These are phyloP conservation scores for Dallia pectoralis DNA, from an alignment of 2,797 vertebrate species.

Conservation along the genomic window DNA sequence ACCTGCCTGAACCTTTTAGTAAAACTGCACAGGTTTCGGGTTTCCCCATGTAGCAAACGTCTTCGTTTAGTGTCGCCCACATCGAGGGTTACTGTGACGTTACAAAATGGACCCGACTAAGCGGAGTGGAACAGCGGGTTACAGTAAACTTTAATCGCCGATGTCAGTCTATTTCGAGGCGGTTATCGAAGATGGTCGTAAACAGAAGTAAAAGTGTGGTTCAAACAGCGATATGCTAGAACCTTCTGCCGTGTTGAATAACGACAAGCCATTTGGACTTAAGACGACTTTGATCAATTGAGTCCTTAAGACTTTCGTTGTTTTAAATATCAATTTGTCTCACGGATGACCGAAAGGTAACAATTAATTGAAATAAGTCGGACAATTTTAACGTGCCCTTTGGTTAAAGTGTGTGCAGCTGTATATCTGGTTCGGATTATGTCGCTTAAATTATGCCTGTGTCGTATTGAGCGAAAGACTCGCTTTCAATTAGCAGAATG, in stretches of 20 bases:
- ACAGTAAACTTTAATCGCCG: neutral
- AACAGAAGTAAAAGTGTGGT: neutral
- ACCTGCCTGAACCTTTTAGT: no score
- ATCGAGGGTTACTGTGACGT: no score
- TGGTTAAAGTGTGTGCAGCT: neutral
- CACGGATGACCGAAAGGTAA: neutral
- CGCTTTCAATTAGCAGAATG: constrained; percentile 49
- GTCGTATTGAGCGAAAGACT: neutral
- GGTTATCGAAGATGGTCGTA: neutral
- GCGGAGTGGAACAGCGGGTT: no score
- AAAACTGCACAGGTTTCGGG: no score
- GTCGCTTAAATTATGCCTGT: neutral
- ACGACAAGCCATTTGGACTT: no score
- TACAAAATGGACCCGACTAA: neutral
- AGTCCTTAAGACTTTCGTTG: no score
- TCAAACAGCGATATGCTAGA: neutral
- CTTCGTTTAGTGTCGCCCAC: no score
- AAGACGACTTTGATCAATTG: no score
- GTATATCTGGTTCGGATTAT: neutral
- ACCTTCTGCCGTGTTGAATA: no score
- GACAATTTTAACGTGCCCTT: neutral
- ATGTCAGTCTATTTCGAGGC: neutral
- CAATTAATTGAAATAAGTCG: neutral
- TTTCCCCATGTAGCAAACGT: no score
- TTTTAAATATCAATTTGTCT: no score